Conservation (phyloP, 2,888 invertebrate genomes). For the Hecatera dysodea region DNA sequence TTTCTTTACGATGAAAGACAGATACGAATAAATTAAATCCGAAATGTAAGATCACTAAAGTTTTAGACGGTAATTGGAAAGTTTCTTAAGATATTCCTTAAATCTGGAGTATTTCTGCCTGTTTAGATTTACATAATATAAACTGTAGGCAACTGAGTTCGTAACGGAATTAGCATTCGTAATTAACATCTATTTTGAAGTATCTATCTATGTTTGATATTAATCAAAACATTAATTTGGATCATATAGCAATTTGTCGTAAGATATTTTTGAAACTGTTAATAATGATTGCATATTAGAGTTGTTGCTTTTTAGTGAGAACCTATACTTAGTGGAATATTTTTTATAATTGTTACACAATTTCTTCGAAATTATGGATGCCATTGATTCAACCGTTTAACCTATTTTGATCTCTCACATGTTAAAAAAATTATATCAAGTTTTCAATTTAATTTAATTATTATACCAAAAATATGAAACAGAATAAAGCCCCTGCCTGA, state of each 20-base stretch:
- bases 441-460: not conserved
- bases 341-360: not conserved
- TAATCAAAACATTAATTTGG: constrained; percentile 26
- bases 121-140: constrained; percentile 67
- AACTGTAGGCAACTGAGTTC: constrained; percentile 55
- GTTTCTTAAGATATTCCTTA: constrained; percentile 68
- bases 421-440: too few relatives aligned
- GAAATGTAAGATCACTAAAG: constrained; percentile 75
- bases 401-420: too few relatives aligned
- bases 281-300: not conserved
- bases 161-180: constrained; percentile 53
- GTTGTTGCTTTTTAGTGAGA: not conserved
- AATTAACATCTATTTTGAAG: constrained; percentile 60
- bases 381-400: too few relatives aligned
- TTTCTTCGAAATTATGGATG: not conserved
- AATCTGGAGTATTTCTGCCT: constrained; percentile 56
- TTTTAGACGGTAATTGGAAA: constrained; percentile 76
- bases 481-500: not conserved
- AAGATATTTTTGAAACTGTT: not conserved
- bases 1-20: constrained; percentile 74
- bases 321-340: too few relatives aligned
- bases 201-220: constrained; percentile 19
- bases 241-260: constrained; percentile 9
- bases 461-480: too few relatives aligned
- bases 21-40: constrained; percentile 78